A percentile compares a stretch with the other conserved stretches of the same genome.
These are phyloP conservation scores for Acipenser oxyrinchus DNA, from an alignment of 2,797 vertebrate species.

Conservation along the genomic window DNA sequence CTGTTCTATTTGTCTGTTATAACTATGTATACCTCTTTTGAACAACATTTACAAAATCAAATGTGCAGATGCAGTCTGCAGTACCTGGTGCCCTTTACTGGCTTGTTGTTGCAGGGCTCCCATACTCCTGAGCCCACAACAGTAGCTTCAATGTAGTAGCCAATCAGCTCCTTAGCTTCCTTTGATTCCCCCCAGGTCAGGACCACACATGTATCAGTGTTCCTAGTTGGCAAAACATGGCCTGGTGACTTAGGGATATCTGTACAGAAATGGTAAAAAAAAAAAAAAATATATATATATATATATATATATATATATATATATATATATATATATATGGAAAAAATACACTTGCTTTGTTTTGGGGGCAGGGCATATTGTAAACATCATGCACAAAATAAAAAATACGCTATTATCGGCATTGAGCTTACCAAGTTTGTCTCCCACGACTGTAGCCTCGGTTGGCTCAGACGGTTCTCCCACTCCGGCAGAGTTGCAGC, in stretches of 20 bases:
- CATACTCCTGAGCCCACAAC: constrained; percentile 73
- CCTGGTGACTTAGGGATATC: constrained; percentile 81
- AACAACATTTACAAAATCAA: neutral
- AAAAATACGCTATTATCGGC: no score
- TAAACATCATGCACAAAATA: neutral
- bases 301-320: neutral
- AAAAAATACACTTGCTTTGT: neutral
- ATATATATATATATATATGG: neutral
- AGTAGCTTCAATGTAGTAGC: constrained; percentile 85
- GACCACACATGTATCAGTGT: constrained; percentile 83
- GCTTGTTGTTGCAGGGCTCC: constrained; percentile 94
- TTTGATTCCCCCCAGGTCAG: constrained; percentile 75
- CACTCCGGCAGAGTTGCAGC: constrained; percentile 90
- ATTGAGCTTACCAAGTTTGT: constrained; percentile 78
- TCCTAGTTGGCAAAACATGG: constrained; percentile 67
- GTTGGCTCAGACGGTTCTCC: constrained; percentile 78
- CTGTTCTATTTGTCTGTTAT: no score
- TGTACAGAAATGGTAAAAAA: constrained; percentile 29
- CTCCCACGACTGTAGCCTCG: constrained; percentile 70
- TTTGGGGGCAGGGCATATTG: no score
- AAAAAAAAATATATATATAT: neutral
- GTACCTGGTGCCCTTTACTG: constrained; percentile 86
- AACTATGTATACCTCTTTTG: no score
- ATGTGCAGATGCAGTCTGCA: neutral
- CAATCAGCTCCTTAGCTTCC: constrained; percentile 73